phyloP scores from a whole-genome alignment of 2,797 vertebrate species.

The Sandelia bainsii region DNA sequence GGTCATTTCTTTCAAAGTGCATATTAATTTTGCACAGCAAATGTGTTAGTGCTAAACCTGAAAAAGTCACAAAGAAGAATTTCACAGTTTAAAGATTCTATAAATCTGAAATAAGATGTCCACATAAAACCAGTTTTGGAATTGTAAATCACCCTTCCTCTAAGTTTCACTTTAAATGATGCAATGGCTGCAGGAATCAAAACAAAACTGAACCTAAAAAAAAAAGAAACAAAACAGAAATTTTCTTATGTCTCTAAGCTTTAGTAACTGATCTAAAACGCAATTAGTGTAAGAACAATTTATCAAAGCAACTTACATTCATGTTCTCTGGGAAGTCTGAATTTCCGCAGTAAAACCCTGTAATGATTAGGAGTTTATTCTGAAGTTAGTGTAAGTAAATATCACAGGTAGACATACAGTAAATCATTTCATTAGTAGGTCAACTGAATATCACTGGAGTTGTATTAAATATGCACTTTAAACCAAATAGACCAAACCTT shows the following conservation, averaged over 20 bases:
- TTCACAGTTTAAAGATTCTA: neutral
- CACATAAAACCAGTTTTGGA: neutral
- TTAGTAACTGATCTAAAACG: neutral
- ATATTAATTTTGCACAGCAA: neutral
- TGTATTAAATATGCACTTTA: too few relatives aligned
- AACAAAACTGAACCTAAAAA: neutral
- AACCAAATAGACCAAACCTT: too few relatives aligned
- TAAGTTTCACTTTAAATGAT: neutral
- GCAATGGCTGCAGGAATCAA: neutral
- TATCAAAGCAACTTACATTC: constrained; percentile 81
- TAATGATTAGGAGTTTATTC: constrained; percentile 10
- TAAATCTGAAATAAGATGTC: neutral
- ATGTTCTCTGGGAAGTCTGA: constrained; percentile 84
- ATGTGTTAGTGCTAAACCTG: neutral
- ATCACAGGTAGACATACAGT: neutral
- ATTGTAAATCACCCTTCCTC: neutral
- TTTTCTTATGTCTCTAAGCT: neutral
- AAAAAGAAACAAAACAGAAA: too few relatives aligned
- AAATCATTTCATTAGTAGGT: neutral
- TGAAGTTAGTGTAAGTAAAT: neutral
- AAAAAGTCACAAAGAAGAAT: neutral
- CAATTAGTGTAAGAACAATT: neutral
- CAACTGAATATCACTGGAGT: neutral
- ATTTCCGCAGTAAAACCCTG: constrained; percentile 85
- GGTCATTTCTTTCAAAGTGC: neutral